Base-by-base conservation (phyloP, 2,113 vertebrate genomes). In the Fulmarus glacialis region DNA sequence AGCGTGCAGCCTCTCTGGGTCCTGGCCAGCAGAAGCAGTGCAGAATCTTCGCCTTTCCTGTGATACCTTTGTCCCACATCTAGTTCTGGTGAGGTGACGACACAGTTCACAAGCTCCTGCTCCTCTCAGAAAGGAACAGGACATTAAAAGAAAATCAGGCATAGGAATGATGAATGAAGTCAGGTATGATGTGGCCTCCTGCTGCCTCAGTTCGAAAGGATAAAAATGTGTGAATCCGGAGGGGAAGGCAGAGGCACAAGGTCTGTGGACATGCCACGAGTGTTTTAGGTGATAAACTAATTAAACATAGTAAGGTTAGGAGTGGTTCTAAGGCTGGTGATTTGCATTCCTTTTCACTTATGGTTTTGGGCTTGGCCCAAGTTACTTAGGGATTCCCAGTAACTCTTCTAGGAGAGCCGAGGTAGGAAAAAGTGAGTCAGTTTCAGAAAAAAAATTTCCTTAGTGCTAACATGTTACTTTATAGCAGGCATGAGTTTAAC, bases 341-440 rank as follows among this genome's bases (percentile, higher is more conserved):
- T 90, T 92, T 86, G 66, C 92, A 94, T 95, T 96, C 92, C 89
- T 94, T 92, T 93, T 92, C 84, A 77, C 80, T 95, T 95, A 95
- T 50, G 81, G 81, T 92, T 96, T 90, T 94, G 67, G 70, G 60
- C 71, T 82, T 34, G 68, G 74, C 68, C 66, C 45, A 62, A 86
- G 74, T 86, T 87, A 87, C 87, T 95, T 71, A 94, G 87, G 36
- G 59, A 84, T 63, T 88, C 82, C 84, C 52, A 67, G 78, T 66
- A 84, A 90, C 72, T 58, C 75, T 96, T 73, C 87, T 45, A 73
- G 73, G 73, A 84, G 89, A 95, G 68, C 48, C 7, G 11, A 50
- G 40, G 20, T 20, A 80, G 83, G 81, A 95, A 97, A 78, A 81
- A 50, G 43, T 97, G 93, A 94, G 73, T 75, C 87, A 89, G 64